phyloP scores from a whole-genome alignment of 2,113 vertebrate genomes.

The Trochalopteron elliotii region DNA sequence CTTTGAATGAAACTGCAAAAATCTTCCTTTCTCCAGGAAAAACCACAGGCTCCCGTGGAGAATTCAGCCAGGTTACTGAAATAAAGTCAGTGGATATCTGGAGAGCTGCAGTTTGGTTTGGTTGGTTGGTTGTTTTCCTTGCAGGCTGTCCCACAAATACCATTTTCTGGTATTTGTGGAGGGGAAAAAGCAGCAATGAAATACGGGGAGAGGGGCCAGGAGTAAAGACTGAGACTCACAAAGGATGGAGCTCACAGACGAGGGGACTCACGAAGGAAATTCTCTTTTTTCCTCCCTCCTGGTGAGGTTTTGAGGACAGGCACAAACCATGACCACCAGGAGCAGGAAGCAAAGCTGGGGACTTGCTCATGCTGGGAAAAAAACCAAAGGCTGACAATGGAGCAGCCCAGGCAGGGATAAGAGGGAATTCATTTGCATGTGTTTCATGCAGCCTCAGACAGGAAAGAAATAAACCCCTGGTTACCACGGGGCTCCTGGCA shows the following conservation, averaged over 20 bases:
- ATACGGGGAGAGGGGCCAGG: neutral
- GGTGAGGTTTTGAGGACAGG: neutral
- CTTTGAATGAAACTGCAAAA: neutral
- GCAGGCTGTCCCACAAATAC: neutral
- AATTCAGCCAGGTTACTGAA: neutral
- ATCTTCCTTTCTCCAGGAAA: neutral
- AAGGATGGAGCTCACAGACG: neutral
- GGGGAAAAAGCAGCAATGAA: neutral
- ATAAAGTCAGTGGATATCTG: neutral
- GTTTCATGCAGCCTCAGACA: neutral
- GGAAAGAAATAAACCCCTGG: rapidly evolving
- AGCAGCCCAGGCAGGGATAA: neutral
- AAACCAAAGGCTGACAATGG: neutral
- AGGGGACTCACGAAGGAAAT: neutral
- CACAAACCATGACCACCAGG: rapidly evolving
- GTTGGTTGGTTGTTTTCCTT: neutral
- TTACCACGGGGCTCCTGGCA: rapidly evolving
- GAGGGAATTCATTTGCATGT: neutral
- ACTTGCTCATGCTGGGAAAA: rapidly evolving
- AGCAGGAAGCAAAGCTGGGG: neutral
- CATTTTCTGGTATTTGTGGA: neutral
- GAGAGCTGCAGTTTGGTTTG: neutral
- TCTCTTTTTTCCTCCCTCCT: neutral
- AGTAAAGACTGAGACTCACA: neutral
- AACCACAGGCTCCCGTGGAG: rapidly evolving